A percentile compares a stretch with the other conserved stretches of the same genome.
Conservation (phyloP, 1,140 invertebrate genomes). For the Penaeus japonicus region DNA sequence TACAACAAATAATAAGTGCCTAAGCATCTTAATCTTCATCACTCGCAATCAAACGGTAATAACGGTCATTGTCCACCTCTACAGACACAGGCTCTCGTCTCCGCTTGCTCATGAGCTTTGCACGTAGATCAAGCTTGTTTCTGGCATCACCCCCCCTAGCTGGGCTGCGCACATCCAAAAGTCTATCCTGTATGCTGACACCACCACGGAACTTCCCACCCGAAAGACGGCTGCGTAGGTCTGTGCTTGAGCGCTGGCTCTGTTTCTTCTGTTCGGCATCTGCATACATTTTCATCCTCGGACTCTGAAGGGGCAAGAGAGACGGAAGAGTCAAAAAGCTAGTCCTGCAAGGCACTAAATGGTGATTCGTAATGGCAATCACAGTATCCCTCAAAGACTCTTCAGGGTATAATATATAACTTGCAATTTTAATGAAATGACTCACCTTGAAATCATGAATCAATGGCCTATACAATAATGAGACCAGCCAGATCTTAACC, state of each 20-base stretch:
- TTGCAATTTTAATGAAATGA: too few relatives aligned
- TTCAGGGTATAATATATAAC: neutral
- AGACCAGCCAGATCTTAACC: too few relatives aligned
- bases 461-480: too few relatives aligned
- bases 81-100: neutral
- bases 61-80: neutral
- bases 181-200: neutral
- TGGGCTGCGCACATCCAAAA: neutral
- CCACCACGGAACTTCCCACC: neutral
- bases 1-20: too few relatives aligned
- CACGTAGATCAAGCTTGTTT: neutral
- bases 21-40: neutral
- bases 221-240: neutral
- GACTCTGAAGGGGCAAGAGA: conserved; percentile 8
- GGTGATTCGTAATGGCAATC: neutral
- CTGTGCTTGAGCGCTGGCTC: conserved; percentile 13
- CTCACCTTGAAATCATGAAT: too few relatives aligned
- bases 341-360: too few relatives aligned
- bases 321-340: neutral
- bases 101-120: neutral
- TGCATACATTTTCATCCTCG: conserved; percentile 55
- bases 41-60: neutral
- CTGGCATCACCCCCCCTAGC: neutral
- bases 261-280: conserved; percentile 53
- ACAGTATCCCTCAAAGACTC: neutral